Percentiles rank a stretch among this genome's conserved stretches.
Conservation (phyloP, 2,797 vertebrate species). For the Pseudocheirus occidentalis region DNA sequence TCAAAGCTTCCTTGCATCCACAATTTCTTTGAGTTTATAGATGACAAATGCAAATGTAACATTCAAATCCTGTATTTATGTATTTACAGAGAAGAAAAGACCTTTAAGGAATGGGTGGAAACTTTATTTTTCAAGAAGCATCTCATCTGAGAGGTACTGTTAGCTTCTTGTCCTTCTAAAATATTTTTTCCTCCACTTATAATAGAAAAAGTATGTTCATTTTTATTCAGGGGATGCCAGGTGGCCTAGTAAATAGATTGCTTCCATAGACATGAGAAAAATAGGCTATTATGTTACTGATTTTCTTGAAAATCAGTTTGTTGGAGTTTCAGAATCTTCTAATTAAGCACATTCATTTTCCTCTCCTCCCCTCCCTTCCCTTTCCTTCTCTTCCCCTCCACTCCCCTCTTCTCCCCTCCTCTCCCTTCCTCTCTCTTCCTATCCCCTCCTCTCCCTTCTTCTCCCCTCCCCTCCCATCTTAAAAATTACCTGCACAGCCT, state of each 20-base stretch:
- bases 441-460: too few relatives aligned
- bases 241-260: background rate
- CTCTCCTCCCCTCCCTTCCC: background rate
- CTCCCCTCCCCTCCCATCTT: background rate
- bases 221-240: background rate
- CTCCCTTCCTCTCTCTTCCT: rapidly evolving
- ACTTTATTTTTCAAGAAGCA: slow-evolving; percentile 18
- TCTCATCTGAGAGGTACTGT: background rate
- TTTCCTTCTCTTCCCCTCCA: rapidly evolving
- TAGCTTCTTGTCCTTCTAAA: slow-evolving; percentile 2
- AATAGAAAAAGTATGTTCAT: background rate
- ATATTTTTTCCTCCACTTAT: background rate
- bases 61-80: slow-evolving; percentile 1
- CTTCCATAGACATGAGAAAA: background rate
- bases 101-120: background rate
- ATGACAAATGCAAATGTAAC: background rate
- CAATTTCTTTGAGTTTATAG: background rate
- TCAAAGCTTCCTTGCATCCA: background rate
- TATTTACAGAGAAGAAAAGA: slow-evolving; percentile 8
- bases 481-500: too few relatives aligned
- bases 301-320: background rate
- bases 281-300: background rate
- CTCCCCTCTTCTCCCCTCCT: background rate
- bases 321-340: background rate
- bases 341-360: background rate